Base-by-base conservation (phyloP, 1,140 invertebrate species). In the Drosophila micromelanica region DNA sequence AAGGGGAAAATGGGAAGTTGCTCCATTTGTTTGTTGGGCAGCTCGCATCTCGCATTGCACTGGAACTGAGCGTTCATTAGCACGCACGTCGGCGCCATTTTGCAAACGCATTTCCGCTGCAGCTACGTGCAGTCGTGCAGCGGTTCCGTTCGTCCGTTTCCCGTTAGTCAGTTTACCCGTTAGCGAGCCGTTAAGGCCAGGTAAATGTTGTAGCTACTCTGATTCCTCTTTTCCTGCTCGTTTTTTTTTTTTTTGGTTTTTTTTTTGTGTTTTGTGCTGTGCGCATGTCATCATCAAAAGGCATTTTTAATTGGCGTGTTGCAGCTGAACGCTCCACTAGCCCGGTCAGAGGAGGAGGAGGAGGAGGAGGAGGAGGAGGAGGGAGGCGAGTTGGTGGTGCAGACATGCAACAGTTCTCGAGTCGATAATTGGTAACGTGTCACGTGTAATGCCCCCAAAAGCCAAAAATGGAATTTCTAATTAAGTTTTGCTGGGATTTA, bases 391-490 rank as follows among this genome's bases (percentile, higher is more conserved):
- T 8, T 7, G 65, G 8, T 42, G 38, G 23, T 12, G 32, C 48
- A 38, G 57, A 55, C 72, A 78, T 76, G 80, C 80, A 84, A 84
- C 73, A 80, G 80, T 76, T 85, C 73, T 76, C 46, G 59, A 85
- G 80, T 80, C 80, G 85, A 85, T 89, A 90, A 85, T 84, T 89
- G 85, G 85, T 85, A 90, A 87, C 85, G 85, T 85, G 77, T 73
- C 76, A 86, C 78, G 84, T 86, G 78, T 86, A 91, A 87, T 86
- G 80, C 90, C 73, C 89, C 76, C 78, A 85, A 91, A 91, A 89
- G 84, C 89, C 90, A 91, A 91, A 91, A 91, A 91, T 91, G 89
- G 89, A 91, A 91, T 91, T 91, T 91, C 90, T 91, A 91, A 91
- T 91, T 91, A 91, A 91, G 84, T 91, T 91, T 87, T 91, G 79